Evolutionary conservation across 2,797 vertebrate species (phyloP).

Genomic region (Champsocephalus esox): DNA sequence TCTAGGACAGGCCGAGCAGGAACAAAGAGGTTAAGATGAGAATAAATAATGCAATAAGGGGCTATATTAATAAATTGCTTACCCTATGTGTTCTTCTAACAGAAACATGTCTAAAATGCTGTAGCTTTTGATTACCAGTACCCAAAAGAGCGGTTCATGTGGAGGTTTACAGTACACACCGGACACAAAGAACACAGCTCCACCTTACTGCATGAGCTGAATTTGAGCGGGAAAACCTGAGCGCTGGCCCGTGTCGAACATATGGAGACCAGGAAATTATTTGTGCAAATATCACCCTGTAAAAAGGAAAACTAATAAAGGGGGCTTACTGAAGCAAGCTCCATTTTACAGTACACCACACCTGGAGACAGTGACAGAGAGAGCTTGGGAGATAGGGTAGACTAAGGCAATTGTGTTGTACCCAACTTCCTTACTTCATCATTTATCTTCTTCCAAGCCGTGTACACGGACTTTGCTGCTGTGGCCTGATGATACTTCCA

Average conservation of each 20-base stretch:
- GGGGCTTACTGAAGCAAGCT: constrained; percentile 77
- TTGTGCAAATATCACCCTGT: constrained; percentile 77
- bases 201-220: constrained; percentile 37
- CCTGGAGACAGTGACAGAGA: constrained; percentile 80
- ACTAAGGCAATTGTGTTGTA: constrained; percentile 70
- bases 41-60: constrained; percentile 48
- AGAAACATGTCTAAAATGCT: not conserved
- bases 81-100: not conserved
- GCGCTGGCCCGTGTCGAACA: constrained; percentile 68
- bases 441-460: constrained; percentile 69
- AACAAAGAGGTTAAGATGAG: constrained; percentile 34
- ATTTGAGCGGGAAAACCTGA: constrained; percentile 58
- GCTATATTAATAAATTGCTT: constrained; percentile 34
- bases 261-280: constrained; percentile 77
- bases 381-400: constrained; percentile 60
- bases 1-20: constrained; percentile 27
- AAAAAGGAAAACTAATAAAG: constrained; percentile 81
- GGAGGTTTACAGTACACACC: constrained; percentile 8
- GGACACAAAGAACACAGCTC: constrained; percentile 25
- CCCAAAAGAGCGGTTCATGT: constrained; percentile 17
- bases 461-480: constrained; percentile 45
- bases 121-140: constrained; percentile 1
- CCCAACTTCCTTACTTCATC: constrained; percentile 68
- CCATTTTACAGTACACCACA: constrained; percentile 85
- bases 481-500: constrained; percentile 44